Base-by-base conservation (phyloP, 2,888 invertebrate species). In the Bellardia bayeri region DNA sequence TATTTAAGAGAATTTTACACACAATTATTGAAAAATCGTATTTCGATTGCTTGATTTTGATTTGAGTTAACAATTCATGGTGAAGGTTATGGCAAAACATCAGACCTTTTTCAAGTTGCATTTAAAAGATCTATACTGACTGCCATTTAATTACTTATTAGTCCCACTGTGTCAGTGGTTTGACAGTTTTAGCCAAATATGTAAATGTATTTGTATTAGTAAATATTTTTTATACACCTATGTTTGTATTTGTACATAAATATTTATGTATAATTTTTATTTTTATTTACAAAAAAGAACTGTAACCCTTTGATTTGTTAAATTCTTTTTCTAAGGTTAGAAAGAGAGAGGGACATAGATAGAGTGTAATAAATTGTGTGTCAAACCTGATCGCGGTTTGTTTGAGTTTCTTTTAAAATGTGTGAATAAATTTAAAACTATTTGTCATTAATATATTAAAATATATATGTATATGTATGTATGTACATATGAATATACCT, bases 111-210 rank as follows among this genome's bases (percentile, higher is more conserved):
- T 33, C 33, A 33, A 33, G 33, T 33, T 33, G 3, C 33, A 33
- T 33, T 33, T 5, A 33, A 33, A 33, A 33, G 3, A 33, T 33
- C 33, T 33, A 33, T 5, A 33, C 2, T 33, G 3, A 1, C 3
- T 33, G 5, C 33, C 33, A 33, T 33, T 33, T 33, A 33, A 4
- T 33, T 33, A 4, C 45, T 2, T 9, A 45, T 45, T 45, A 3
- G 9, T 2, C 2, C 11, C 45, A 45, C 45, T 45, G 45, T 45
- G 45, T 64, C 58, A 37, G 71, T 42, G 16, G 64, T 76, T 85
- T 85, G 71, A 51, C 76, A 82, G 76, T 78, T 78, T 85, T 85
- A 82, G 72, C 72, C 63, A 71, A 82, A 64, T 40, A 9, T 33
- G 63, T 56, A 13, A n/a, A 45, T 30, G 51, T 71, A 33, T 54